Percentiles rank a stretch among this genome's conserved stretches.
These are phyloP conservation scores for Hydrophis major DNA, from an alignment of 2,797 vertebrate genomes.

Conservation along the genomic window DNA sequence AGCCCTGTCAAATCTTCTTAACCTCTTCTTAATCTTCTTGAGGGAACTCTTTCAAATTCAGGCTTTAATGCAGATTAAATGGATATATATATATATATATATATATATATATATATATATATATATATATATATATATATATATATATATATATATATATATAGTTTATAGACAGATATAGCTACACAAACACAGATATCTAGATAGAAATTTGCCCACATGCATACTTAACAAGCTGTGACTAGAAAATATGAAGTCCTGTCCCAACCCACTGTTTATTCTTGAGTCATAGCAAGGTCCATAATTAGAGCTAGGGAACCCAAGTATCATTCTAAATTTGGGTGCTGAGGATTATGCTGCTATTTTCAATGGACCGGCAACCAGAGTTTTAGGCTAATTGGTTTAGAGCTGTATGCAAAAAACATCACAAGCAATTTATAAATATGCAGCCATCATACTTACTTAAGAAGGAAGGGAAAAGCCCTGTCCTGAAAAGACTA, in stretches of 20 bases:
- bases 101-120: too few species aligned
- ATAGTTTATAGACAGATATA: constrained; percentile 35
- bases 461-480: constrained; percentile 22
- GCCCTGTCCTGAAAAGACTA: constrained; percentile 21
- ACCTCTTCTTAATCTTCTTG: not conserved
- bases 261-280: constrained; percentile 27
- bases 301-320: constrained; percentile 20
- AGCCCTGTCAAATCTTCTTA: not conserved
- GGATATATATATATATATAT: not conserved
- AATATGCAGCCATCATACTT: constrained; percentile 25
- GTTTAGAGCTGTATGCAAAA: not conserved
- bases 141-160: not conserved
- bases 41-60: constrained; percentile 20
- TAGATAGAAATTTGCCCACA: constrained; percentile 44
- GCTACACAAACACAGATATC: constrained; percentile 19
- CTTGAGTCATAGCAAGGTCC: constrained; percentile 10
- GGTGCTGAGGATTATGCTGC: not conserved
- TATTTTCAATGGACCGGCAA: constrained; percentile 1
- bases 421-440: constrained; percentile 3
- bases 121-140: too few species aligned
- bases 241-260: constrained; percentile 28
- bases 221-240: constrained; percentile 8
- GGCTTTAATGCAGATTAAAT: constrained; percentile 45
- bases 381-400: not conserved
- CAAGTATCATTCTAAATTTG: constrained; percentile 20